A percentile compares a stretch with the other conserved stretches of the same genome.
Evolutionary conservation across 2,888 invertebrate genomes (phyloP).

Genomic region (Melipona beecheii): DNA sequence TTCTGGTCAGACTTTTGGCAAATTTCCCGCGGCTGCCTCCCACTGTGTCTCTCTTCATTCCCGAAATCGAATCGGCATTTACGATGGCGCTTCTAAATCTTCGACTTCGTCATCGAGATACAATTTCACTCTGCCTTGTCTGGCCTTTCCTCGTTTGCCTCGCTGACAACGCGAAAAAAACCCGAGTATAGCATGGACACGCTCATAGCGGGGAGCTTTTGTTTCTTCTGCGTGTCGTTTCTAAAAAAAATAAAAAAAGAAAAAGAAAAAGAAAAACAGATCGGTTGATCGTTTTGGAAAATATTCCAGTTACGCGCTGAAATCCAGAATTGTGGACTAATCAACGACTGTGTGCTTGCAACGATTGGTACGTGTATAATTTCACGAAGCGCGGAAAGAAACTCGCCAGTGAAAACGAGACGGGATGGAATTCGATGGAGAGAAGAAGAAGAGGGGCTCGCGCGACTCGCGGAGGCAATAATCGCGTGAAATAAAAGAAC

Average conservation of each 20-base stretch:
- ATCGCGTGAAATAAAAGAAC: constrained; percentile 32
- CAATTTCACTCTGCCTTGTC: constrained; percentile 64
- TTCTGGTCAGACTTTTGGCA: constrained; percentile 70
- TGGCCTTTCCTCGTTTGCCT: constrained; percentile 28
- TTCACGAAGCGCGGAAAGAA: constrained; percentile 1
- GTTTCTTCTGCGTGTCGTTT: not conserved
- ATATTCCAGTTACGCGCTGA: not conserved
- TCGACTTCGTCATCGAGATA: constrained; percentile 68
- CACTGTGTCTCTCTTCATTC: constrained; percentile 64
- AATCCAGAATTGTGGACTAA: not conserved
- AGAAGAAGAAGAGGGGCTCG: not conserved
- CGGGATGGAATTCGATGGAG: not conserved
- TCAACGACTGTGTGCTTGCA: not conserved
- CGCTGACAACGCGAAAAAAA: constrained; percentile 8
- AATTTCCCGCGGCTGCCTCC: constrained; percentile 68
- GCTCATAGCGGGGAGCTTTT: not conserved
- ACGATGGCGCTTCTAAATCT: constrained; percentile 67
- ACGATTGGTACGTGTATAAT: not conserved
- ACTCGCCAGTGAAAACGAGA: not conserved
- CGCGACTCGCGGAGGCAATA: constrained; percentile 18
- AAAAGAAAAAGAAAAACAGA: too few relatives aligned
- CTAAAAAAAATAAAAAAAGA: not conserved
- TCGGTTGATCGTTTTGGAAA: not conserved
- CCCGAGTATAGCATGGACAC: not conserved
- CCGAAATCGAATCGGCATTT: constrained; percentile 74